These are phyloP conservation scores for Pandion haliaetus DNA, from an alignment of 2,113 vertebrate species.

Conservation along the genomic window DNA sequence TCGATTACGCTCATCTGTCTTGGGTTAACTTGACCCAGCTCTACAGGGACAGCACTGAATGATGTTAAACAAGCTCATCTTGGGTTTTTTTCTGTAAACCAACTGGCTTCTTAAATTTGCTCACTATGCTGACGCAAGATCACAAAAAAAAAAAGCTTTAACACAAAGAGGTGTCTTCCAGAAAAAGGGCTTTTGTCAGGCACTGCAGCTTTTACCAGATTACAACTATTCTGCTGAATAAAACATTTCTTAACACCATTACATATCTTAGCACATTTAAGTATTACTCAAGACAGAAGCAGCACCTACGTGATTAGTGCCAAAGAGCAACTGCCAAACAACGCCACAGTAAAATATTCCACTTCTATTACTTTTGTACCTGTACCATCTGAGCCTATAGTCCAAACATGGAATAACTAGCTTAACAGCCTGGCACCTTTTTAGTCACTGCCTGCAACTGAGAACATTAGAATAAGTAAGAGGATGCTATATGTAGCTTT, in stretches of 20 bases:
- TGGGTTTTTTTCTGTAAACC: neutral
- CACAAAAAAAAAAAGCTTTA: neutral
- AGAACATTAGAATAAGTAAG: neutral
- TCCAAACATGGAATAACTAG: neutral
- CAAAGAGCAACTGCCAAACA: neutral
- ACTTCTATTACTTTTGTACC: neutral
- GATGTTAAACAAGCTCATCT: neutral
- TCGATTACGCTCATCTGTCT: neutral
- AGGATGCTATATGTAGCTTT: neutral
- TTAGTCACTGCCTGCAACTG: neutral
- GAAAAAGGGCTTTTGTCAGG: neutral
- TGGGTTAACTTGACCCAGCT: neutral
- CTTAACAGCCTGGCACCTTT: neutral
- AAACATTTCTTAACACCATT: slow-evolving; percentile 23
- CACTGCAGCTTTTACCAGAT: neutral
- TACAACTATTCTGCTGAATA: neutral
- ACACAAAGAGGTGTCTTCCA: neutral
- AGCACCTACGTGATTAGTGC: neutral
- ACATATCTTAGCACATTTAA: neutral
- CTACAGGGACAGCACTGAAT: neutral
- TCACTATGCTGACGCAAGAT: neutral
- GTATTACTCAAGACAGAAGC: slow-evolving; percentile 25
- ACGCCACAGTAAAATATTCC: neutral
- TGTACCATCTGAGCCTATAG: neutral
- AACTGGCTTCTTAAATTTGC: neutral